Percentiles rank a stretch among this genome's conserved stretches.
Conservation (phyloP, 2,888 invertebrate genomes). For the Rhagium mordax region DNA sequence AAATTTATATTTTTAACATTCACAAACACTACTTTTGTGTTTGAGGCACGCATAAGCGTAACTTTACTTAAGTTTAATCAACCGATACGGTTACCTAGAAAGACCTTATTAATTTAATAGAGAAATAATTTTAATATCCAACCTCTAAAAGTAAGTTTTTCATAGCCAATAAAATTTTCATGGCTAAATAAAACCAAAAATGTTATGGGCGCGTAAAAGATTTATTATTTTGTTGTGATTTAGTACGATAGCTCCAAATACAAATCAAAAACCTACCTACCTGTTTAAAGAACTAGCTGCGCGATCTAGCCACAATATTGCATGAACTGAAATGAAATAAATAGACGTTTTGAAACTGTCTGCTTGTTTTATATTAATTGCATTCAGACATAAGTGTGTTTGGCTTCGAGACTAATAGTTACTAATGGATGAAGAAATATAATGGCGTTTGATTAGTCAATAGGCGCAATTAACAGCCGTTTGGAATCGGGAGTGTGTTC, state of each 20-base stretch:
- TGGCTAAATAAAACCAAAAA: slow-evolving; percentile 45
- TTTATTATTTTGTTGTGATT: slow-evolving; percentile 32
- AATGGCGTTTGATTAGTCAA: slow-evolving; percentile 56
- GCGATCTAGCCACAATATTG: background rate
- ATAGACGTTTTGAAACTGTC: background rate
- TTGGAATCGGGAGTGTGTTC: slow-evolving; percentile 36
- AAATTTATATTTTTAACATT: slow-evolving; percentile 1
- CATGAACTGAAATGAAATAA: slow-evolving; percentile 7
- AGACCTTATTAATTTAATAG: slow-evolving; percentile 33
- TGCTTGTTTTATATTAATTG: slow-evolving; percentile 15
- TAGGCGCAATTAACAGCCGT: slow-evolving; percentile 54
- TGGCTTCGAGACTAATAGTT: slow-evolving; percentile 40
- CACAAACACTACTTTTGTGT: background rate
- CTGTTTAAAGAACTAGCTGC: background rate
- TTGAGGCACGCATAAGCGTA: slow-evolving; percentile 1
- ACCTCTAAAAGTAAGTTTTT: slow-evolving; percentile 31
- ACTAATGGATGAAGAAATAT: slow-evolving; percentile 48
- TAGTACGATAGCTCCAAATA: background rate
- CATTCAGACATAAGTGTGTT: slow-evolving; percentile 36
- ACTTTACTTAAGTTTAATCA: slow-evolving; percentile 18
- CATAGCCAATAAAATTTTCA: slow-evolving; percentile 49
- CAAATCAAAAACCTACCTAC: no score
- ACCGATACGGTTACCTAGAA: slow-evolving; percentile 10
- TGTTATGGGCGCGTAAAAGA: slow-evolving; percentile 24
- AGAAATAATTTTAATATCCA: slow-evolving; percentile 35